Conservation (phyloP, 2,888 invertebrate genomes). For the Lathronympha strigana region DNA sequence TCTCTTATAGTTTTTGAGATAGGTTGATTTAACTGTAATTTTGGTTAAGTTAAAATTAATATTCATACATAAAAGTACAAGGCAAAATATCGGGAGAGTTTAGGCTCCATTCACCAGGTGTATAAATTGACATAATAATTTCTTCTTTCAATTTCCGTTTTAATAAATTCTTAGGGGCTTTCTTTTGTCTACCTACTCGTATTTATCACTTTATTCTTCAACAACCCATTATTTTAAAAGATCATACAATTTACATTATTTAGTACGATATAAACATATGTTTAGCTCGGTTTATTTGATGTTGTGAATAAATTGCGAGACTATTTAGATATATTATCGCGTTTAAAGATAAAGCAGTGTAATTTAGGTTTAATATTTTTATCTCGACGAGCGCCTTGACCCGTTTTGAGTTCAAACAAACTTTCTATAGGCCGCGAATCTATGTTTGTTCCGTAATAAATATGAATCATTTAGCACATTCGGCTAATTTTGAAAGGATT, state of each 20-base stretch:
- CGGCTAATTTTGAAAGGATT: neutral
- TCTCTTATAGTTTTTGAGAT: no score
- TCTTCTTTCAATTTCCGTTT: no score
- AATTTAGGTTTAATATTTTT: conserved; percentile 34
- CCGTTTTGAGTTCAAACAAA: conserved; percentile 25
- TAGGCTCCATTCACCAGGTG: no score
- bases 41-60: no score
- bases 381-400: conserved; percentile 30
- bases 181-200: no score
- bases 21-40: no score
- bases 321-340: conserved; percentile 26
- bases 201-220: neutral
- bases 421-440: conserved; percentile 2
- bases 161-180: no score
- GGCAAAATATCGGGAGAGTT: no score
- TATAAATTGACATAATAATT: no score
- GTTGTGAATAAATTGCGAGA: conserved; percentile 19
- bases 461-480: neutral
- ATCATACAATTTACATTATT: conserved; percentile 15
- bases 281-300: conserved; percentile 19
- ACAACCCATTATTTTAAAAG: conserved; percentile 13
- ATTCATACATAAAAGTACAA: no score
- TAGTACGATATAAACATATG: conserved; percentile 18
- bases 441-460: conserved; percentile 8
- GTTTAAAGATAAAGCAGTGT: conserved; percentile 31